Evolutionary conservation across 2,797 vertebrate species (phyloP).

Genomic region (Crossoptilon crossoptilon): DNA sequence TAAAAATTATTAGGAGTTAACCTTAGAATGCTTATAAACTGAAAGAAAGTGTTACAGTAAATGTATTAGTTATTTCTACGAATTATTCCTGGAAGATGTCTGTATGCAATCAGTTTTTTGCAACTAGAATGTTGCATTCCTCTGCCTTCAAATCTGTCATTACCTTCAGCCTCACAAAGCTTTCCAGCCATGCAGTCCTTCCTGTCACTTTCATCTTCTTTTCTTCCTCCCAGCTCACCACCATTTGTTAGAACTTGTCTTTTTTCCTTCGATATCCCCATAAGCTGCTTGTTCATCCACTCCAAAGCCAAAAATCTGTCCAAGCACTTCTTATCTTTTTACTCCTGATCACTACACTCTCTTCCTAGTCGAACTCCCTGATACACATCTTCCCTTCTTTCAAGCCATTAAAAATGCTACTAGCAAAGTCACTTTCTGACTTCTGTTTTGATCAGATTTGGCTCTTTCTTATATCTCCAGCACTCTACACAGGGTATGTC

Average conservation of each 20-base stretch:
- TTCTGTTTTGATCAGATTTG: neutral
- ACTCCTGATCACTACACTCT: neutral
- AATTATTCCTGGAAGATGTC: neutral
- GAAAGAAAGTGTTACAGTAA: neutral
- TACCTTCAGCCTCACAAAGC: neutral
- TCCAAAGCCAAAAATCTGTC: neutral
- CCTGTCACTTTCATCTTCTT: constrained; percentile 5
- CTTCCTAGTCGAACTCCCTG: neutral
- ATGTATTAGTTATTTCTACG: neutral
- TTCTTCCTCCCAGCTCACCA: neutral
- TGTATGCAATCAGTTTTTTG: neutral
- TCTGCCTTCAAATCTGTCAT: neutral
- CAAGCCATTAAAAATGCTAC: neutral
- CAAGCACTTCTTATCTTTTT: neutral
- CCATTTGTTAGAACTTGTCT: neutral
- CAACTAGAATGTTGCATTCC: neutral
- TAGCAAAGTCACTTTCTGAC: neutral
- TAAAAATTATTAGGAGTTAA: neutral
- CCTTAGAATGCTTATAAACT: neutral
- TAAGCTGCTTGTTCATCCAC: constrained; percentile 2
- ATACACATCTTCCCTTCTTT: neutral
- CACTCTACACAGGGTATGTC: neutral
- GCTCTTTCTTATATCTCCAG: neutral
- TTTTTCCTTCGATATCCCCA: neutral
- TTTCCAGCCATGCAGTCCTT: neutral